Evolutionary conservation across 2,888 invertebrate species (phyloP).

Genomic region (Temnothorax unifasciatus): DNA sequence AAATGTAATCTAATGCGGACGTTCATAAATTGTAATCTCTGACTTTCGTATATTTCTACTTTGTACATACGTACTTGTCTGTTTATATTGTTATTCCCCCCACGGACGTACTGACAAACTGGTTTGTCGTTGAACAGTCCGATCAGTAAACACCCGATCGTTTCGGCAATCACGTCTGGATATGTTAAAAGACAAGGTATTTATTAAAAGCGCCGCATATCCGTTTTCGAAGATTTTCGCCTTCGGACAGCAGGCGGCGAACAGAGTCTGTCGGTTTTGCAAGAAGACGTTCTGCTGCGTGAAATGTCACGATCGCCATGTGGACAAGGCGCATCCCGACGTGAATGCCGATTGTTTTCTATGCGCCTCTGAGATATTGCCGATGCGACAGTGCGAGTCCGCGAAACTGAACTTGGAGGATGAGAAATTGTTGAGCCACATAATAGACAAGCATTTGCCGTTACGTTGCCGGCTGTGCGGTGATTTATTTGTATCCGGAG

Average conservation of each 20-base stretch:
- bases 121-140: background rate
- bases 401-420: slow-evolving; percentile 73
- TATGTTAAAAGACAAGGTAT: slow-evolving; percentile 63
- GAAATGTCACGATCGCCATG: slow-evolving; percentile 79
- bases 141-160: slow-evolving; percentile 65
- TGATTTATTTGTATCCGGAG: slow-evolving; percentile 70
- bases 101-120: background rate
- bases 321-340: slow-evolving; percentile 76
- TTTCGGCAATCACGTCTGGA: slow-evolving; percentile 48
- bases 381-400: slow-evolving; percentile 73
- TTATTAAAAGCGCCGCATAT: slow-evolving; percentile 38
- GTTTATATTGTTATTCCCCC: slow-evolving; percentile 8
- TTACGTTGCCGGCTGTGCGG: slow-evolving; percentile 79
- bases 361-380: slow-evolving; percentile 75
- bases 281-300: slow-evolving; percentile 81
- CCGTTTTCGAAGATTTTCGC: background rate
- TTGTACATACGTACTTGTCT: background rate
- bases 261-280: slow-evolving; percentile 78
- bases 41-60: background rate
- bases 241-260: slow-evolving; percentile 63
- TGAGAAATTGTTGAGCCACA: slow-evolving; percentile 75
- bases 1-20: background rate
- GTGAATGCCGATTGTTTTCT: slow-evolving; percentile 77
- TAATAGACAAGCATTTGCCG: slow-evolving; percentile 80
- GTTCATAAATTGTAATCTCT: background rate